Evolutionary conservation across 2,888 invertebrate genomes (phyloP), one percentile per base, ranked within the genome.

Genomic region (Andricus quercusramuli): DNA sequence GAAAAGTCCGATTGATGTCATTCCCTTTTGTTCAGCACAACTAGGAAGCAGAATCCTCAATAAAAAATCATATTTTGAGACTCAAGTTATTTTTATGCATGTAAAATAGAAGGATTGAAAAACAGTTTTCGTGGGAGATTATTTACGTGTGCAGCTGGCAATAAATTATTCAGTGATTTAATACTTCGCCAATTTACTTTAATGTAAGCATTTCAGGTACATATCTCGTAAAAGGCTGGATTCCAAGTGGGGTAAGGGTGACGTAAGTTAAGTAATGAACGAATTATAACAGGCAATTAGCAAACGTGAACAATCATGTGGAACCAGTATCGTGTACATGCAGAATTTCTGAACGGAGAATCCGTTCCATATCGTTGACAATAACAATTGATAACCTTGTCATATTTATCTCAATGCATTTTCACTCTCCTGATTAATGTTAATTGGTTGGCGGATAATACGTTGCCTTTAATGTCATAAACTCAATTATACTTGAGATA

Each of bases 351-450:
- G 47, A 41, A 76, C 11, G 51, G 65, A n/a, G 41, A 64, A 41
- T 65, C 17, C 78, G 64, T 78, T 78, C 29, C 47, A 20, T 25
- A 32, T 65, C 29, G 65, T 78, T 78, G 47, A 65, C 65, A 65
- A 78, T 62, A 79, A 79, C 78, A 79, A 83, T 78, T 70, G 70
- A n/a, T 70, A 67, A 17, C 80, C 80, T 80, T 80, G 78, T 80
- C 78, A 77, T 82, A 77, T 79, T 67, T 79, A 25, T 44, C 79
- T 62, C 82, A 62, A 79, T 78, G 78, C 79, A 82, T 78, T 84
- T 84, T 79, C 84, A 74, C 80, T 80, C 80, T 84, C 78, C 76
- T 29, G 80, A 82, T 81, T 78, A 78, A 79, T 78, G 76, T 70
- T 79, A 80, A 84, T 84, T 84, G 70, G 67, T 47, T 65, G 56